Evolutionary conservation across 2,888 invertebrate species (phyloP).

Genomic region (Ypsolopha sequella): DNA sequence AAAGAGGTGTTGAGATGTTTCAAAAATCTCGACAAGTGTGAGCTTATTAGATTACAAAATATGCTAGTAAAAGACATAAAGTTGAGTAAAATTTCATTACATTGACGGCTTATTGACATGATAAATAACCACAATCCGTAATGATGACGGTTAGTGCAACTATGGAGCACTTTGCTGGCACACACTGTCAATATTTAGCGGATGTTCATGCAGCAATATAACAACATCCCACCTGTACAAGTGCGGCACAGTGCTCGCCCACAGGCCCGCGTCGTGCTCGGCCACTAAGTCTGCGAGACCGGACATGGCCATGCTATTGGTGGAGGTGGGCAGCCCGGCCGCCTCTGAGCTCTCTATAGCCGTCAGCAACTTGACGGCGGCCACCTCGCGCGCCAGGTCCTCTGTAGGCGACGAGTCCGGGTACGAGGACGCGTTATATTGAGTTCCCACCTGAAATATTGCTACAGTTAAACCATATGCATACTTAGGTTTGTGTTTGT

Average conservation of each 20-base stretch:
- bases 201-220: too few relatives aligned
- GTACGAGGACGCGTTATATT: slow-evolving; percentile 45
- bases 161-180: too few relatives aligned
- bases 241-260: slow-evolving; percentile 69
- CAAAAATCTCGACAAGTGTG: neutral
- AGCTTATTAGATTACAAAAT: too few relatives aligned
- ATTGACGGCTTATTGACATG: too few relatives aligned
- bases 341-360: slow-evolving; percentile 44
- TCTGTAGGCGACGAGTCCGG: slow-evolving; percentile 52
- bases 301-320: slow-evolving; percentile 25
- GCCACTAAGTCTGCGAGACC: slow-evolving; percentile 47
- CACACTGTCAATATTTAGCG: too few relatives aligned
- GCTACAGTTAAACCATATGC: too few relatives aligned
- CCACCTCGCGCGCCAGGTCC: slow-evolving; percentile 51
- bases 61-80: too few relatives aligned
- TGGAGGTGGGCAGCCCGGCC: slow-evolving; percentile 37
- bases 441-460: slow-evolving; percentile 40
- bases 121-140: too few relatives aligned
- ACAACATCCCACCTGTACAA: slow-evolving; percentile 46
- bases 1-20: neutral
- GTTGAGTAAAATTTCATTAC: neutral
- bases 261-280: slow-evolving; percentile 69
- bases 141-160: too few relatives aligned
- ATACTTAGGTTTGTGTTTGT: too few relatives aligned
- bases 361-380: slow-evolving; percentile 42